Conservation (phyloP, 2,888 invertebrate genomes). For the Arge pagana region DNA sequence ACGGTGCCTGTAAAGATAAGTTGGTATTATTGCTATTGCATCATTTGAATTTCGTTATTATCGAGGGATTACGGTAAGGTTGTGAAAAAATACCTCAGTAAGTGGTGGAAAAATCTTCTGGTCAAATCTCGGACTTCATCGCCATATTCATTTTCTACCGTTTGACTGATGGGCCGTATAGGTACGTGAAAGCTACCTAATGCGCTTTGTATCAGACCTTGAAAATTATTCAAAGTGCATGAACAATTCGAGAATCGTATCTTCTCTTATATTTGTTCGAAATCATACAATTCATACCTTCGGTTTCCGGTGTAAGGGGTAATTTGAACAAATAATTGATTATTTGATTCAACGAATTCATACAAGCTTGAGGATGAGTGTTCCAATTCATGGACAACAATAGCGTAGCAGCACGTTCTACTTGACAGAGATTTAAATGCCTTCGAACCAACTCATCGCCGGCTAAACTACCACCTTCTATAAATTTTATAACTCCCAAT, state of each 20-base stretch:
- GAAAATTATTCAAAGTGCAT: conserved; percentile 8
- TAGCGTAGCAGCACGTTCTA: conserved; percentile 73
- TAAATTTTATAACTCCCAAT: conserved; percentile 61
- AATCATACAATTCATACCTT: conserved; percentile 56
- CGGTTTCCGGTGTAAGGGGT: conserved; percentile 65
- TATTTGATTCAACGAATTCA: conserved; percentile 75
- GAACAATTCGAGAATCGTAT: no score
- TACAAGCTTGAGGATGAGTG: conserved; percentile 73
- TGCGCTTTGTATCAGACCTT: conserved; percentile 69
- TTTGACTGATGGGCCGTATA: conserved; percentile 67
- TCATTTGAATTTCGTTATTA: no score
- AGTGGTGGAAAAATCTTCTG: conserved; percentile 83
- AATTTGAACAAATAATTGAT: conserved; percentile 68
- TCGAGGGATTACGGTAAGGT: no score
- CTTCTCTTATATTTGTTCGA: not conserved
- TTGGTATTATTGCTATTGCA: no score
- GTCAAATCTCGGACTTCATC: conserved; percentile 82
- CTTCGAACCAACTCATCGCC: conserved; percentile 66
- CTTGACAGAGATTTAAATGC: conserved; percentile 67
- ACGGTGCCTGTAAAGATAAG: conserved; percentile 62
- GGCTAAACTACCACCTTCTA: conserved; percentile 63
- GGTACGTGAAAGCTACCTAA: conserved; percentile 81
- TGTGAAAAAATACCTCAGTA: conserved; percentile 77
- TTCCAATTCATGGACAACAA: conserved; percentile 78
- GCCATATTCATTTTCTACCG: conserved; percentile 74